Base-by-base conservation (phyloP, 2,113 vertebrate species). In the Notothenia coriiceps region DNA sequence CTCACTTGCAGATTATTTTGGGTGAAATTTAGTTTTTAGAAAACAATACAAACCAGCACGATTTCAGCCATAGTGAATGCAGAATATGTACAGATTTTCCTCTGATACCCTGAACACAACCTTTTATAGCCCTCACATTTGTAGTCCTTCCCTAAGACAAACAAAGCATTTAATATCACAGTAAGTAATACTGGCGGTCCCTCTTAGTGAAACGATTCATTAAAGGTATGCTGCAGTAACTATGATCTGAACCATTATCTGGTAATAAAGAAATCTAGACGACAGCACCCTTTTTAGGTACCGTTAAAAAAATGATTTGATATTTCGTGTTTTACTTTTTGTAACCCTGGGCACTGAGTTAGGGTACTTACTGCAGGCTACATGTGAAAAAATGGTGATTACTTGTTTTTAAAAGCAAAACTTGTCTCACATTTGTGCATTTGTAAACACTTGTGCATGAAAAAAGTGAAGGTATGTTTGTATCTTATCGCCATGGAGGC, bases 401-500 rank as follows among this genome's bases (percentile, higher is more conserved):
- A 56, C 70, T 79, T 78, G 44, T 82, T 77, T 79, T 60, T 52
- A 54, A 79, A 78, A 78, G 9, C 68, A 73, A 57, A 74, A 73
- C 15, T 60, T 64, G 51, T 74, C 76, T 71, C 51, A 68, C 47
- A 57, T 52, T 35, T 69, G 15, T 80, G 54, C 55, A 72, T 68
- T 70, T 74, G 22, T 64, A 77, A 29, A 68, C 35, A 43, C 56
- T 44, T 60, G 18, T 81, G 43, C 54, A 78, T 63, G 68, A 73
- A 62, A 76, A 72, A 18, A 33, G 62, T 79, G 56, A 78, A 66
- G 65, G 66, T 76, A 67, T 88, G 74, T 85, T 91, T 89, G 65
- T 80, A 84, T 86, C 72, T 68, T 85, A 86, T 86, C 68, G 11
- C 49, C 74, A 83, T 92, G 82, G 91, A 29, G 29, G 29, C 29